phyloP scores from a whole-genome alignment of 2,113 vertebrate species.

The Alligator sinensis region DNA sequence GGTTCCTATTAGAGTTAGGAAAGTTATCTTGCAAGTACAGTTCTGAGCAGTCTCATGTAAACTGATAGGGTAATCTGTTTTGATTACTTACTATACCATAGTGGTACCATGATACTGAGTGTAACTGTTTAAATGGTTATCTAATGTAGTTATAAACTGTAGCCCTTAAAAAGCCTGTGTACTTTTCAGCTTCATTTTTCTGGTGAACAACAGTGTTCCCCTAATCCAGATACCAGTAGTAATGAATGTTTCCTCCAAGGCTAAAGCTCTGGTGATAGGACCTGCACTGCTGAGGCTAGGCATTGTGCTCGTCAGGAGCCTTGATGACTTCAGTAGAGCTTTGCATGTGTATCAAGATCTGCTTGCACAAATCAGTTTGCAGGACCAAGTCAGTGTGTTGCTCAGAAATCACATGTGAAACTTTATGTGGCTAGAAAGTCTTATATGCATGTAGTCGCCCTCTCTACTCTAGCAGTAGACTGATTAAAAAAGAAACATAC shows the following conservation, averaged over 20 bases:
- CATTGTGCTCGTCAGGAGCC: neutral
- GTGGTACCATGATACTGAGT: neutral
- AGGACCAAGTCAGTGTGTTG: neutral
- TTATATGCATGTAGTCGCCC: neutral
- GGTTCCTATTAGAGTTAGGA: neutral
- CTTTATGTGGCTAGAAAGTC: neutral
- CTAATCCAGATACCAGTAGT: neutral
- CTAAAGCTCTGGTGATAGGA: neutral
- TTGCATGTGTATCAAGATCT: accelerated
- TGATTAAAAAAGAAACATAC: neutral
- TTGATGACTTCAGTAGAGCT: neutral
- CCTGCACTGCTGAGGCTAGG: accelerated
- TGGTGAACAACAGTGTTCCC: neutral
- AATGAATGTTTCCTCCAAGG: neutral
- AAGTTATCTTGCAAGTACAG: neutral
- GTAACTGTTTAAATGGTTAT: neutral
- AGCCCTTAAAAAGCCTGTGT: neutral
- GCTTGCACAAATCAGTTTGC: neutral
- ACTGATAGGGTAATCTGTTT: neutral
- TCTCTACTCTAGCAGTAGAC: neutral
- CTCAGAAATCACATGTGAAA: neutral
- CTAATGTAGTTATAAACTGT: neutral
- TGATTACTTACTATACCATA: neutral
- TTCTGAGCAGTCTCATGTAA: neutral
- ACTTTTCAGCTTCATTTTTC: neutral